A percentile compares a stretch with the other conserved stretches of the same genome.
phyloP scores from a whole-genome alignment of 2,113 vertebrate species.

The Ammodytes dubius region DNA sequence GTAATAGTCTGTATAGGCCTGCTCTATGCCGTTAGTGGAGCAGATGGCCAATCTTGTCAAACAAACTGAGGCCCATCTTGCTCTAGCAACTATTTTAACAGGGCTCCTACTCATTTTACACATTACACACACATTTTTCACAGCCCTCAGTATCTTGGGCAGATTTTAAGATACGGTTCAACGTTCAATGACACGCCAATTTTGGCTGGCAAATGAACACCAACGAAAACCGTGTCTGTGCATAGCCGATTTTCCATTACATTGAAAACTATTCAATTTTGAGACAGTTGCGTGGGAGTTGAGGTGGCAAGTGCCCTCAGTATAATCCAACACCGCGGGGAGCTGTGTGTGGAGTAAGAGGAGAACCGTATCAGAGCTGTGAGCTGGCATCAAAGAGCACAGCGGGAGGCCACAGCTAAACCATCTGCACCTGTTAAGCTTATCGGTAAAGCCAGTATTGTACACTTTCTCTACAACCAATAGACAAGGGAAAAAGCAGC shows the following conservation, averaged over 20 bases:
- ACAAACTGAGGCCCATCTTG: constrained; percentile 26
- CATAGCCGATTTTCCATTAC: not conserved
- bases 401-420: constrained; percentile 58
- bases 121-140: constrained; percentile 7
- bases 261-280: not conserved
- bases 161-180: constrained; percentile 41
- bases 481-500: not conserved
- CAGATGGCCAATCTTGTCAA: constrained; percentile 61
- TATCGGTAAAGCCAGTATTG: not conserved
- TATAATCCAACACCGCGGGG: constrained; percentile 22
- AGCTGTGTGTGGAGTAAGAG: constrained; percentile 37
- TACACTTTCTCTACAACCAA: constrained; percentile 33
- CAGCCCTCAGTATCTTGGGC: constrained; percentile 8
- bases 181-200: constrained; percentile 3
- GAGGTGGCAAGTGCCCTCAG: constrained; percentile 37
- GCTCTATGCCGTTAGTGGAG: constrained; percentile 42
- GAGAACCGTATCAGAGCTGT: constrained; percentile 44
- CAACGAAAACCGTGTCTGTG: not conserved
- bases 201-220: constrained; percentile 9
- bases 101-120: constrained; percentile 62
- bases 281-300: constrained; percentile 40
- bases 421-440: constrained; percentile 64
- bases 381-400: constrained; percentile 56
- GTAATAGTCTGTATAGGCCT: constrained; percentile 9
- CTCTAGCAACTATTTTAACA: constrained; percentile 56